These are phyloP conservation scores for Himantopus leucocephalus DNA, from an alignment of 2,113 vertebrate species.

Conservation along the genomic window DNA sequence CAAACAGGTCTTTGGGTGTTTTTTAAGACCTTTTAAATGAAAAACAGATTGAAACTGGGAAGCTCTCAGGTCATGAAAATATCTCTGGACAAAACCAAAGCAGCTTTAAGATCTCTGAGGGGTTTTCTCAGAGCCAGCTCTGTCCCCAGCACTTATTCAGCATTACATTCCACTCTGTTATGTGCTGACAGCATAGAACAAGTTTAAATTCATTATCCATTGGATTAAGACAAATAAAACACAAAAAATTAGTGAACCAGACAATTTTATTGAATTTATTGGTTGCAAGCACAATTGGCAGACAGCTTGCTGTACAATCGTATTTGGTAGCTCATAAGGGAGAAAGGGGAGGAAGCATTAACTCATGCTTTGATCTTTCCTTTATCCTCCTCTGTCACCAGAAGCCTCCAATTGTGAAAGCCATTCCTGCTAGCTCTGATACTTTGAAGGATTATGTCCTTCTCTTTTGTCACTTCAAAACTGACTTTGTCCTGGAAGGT, in stretches of 20 bases:
- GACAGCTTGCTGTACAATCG: neutral
- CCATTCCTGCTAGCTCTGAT: neutral
- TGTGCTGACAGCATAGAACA: neutral
- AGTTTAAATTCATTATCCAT: constrained; percentile 12
- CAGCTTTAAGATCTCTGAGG: neutral
- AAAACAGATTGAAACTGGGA: neutral
- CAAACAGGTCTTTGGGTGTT: neutral
- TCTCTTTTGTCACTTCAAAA: constrained; percentile 9
- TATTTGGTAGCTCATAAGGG: neutral
- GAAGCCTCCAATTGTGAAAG: constrained; percentile 19
- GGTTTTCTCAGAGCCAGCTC: neutral
- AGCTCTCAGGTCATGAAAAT: neutral
- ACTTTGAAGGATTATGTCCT: constrained; percentile 18
- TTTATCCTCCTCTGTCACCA: neutral
- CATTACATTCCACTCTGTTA: neutral
- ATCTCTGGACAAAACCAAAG: neutral
- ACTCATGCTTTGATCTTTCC: constrained; percentile 36
- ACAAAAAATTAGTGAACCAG: neutral
- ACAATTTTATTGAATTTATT: neutral
- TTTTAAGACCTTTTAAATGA: neutral
- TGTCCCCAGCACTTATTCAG: neutral
- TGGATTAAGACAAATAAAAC: constrained; percentile 35
- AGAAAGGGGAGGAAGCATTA: neutral
- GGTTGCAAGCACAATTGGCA: constrained; percentile 1
- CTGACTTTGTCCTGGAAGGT: constrained; percentile 3